These are phyloP conservation scores for Apotomis betuletana DNA, from an alignment of 2,888 invertebrate species.

Conservation along the genomic window DNA sequence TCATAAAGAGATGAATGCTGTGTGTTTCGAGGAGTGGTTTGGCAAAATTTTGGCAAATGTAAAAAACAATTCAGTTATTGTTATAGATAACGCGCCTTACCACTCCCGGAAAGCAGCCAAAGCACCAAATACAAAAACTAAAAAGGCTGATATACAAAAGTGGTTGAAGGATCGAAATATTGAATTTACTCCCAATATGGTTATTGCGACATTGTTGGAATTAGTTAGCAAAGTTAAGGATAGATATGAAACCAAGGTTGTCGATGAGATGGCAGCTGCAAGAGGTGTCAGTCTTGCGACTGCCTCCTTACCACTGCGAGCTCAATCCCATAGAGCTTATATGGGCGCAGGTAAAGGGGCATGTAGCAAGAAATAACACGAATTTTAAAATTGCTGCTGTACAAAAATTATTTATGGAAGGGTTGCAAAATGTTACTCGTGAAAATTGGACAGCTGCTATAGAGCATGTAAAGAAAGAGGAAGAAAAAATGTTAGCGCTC, in stretches of 20 bases:
- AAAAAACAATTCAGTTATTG: background rate
- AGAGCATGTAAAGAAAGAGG: constrained; percentile 3
- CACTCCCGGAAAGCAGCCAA: constrained; percentile 4
- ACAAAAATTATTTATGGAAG: background rate
- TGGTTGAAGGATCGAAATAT: background rate
- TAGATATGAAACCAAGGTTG: background rate
- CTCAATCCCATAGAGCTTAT: constrained; percentile 15
- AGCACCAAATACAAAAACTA: background rate
- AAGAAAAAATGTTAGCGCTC: background rate
- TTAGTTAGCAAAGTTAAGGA: background rate
- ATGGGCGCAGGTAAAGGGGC: constrained; percentile 23
- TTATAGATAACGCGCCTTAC: constrained; percentile 14
- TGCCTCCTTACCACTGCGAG: constrained; percentile 15
- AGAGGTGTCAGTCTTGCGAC: constrained; percentile 2
- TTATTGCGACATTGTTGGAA: constrained; percentile 4
- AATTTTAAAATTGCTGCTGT: constrained; percentile 14
- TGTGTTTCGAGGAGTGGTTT: constrained; percentile 14
- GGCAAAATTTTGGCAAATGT: constrained; percentile 3
- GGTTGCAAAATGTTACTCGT: background rate
- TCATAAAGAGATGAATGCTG: constrained; percentile 10
- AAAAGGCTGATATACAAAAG: background rate
- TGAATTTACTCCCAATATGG: background rate
- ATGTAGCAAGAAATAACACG: constrained; percentile 10
- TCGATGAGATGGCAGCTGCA: constrained; percentile 10
- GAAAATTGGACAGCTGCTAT: background rate